Evolutionary conservation across 53 echinoderm and acorn worm species (phyloP), one percentile per base, ranked within the genome.

Genomic region (Crossaster papposus): DNA sequence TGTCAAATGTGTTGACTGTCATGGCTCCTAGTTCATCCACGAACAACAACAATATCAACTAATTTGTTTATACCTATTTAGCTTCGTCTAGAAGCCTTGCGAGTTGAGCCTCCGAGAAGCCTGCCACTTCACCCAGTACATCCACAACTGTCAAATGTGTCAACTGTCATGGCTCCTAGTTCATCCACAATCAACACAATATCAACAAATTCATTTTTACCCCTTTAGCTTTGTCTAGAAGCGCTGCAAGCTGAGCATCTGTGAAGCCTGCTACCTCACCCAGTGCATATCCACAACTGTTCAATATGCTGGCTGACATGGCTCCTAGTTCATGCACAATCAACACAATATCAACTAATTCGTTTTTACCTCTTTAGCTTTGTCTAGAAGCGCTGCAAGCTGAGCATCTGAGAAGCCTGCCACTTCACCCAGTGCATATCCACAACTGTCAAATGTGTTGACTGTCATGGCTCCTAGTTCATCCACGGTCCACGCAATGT

Each of bases 401-500:
- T 94, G 92, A 58, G 72, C 92, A 9, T 71, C 70, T 2, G 90
- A 64, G 58, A 92, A 86, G 23, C 79, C 85, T n/a, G 51, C 55
- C 44, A 94, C 92, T 35, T 65, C 80, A 9, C 94, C 94, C 33
- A 94, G 90, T 24, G 88, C 80, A 73, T 94, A 90, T 55, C 73
- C 92, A 76, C 94, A 94, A 55, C 84, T 92, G 28, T 92, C 86
- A 86, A 94, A 92, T 2, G 91, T 89, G 35, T 89, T 81, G 22
- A 51, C 77, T 3, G 89, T 80, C 76, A 94, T 94, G 23, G 90
- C 90, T 14, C 65, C 29, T n/a, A 94, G 78, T 76, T 94, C 94
- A n/a, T 92, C 92, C 85, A 86, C 86, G 30, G 94, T 92, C 94
- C 94, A 94, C 35, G 90, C 94, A 2, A 94, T 77, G 81, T 94